Percentiles rank a stretch among this genome's conserved stretches.
Evolutionary conservation across 2,888 invertebrate species (phyloP).

Genomic region (Pilophorus perplexus): DNA sequence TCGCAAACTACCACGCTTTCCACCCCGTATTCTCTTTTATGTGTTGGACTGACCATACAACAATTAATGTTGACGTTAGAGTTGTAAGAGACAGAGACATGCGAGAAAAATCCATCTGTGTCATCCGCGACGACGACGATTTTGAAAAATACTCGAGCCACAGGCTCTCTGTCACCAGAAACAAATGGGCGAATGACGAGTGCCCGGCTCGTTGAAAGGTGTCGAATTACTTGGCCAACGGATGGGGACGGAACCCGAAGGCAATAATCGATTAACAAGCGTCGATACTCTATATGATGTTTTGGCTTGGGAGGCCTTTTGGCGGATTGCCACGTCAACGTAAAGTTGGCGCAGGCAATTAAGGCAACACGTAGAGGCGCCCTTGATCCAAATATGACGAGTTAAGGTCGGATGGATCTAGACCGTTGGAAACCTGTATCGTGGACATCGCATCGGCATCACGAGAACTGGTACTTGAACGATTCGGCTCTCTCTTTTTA

Average conservation of each 20-base stretch:
- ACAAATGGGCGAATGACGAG: too few species aligned
- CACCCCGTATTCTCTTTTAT: too few species aligned
- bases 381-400: conserved; percentile 34
- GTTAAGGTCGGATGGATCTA: conserved; percentile 34
- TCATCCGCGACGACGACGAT: too few species aligned
- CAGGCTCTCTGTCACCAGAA: too few species aligned
- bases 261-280: not conserved
- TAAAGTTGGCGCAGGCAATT: conserved; percentile 7
- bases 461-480: too few species aligned
- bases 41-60: too few species aligned
- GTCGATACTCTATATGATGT: not conserved
- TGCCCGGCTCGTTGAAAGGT: conserved; percentile 6
- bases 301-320: not conserved
- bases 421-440: conserved; percentile 1
- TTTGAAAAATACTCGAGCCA: too few species aligned
- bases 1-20: too few species aligned
- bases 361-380: conserved; percentile 20
- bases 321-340: not conserved
- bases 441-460: not conserved
- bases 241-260: not conserved
- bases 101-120: too few species aligned
- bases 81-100: too few species aligned
- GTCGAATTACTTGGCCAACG: conserved; percentile 8
- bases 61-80: too few species aligned
- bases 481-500: too few species aligned